Evolutionary conservation across 1,140 invertebrate genomes (phyloP).

Genomic region (Monomorium pharaonis): DNA sequence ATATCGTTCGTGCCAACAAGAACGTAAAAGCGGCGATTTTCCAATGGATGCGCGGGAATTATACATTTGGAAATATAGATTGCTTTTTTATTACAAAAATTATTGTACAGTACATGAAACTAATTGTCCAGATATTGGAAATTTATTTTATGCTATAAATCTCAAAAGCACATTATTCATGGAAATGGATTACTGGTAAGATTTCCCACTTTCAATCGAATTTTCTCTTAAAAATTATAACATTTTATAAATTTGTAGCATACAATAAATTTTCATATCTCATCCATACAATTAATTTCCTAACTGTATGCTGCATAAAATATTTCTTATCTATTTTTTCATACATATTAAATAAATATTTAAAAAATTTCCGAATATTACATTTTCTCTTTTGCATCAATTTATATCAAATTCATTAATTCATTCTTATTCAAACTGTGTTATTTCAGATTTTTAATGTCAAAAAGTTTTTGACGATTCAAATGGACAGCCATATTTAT

Average conservation of each 20-base stretch:
- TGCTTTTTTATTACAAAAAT: background rate
- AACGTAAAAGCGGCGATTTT: slow-evolving; percentile 29
- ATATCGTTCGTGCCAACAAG: slow-evolving; percentile 2
- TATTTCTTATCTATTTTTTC: background rate
- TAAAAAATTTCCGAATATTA: background rate
- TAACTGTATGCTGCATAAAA: background rate
- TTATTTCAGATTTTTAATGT: background rate
- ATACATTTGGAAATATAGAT: background rate
- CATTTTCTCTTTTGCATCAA: background rate
- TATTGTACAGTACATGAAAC: background rate
- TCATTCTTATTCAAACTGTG: background rate
- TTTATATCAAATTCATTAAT: background rate
- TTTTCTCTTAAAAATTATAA: no score
- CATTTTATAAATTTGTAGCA: no score
- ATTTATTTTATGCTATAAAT: no score
- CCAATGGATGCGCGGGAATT: background rate
- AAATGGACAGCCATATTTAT: no score
- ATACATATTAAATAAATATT: background rate
- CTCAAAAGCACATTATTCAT: no score
- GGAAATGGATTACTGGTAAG: no score
- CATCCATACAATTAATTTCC: no score
- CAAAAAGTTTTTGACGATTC: background rate
- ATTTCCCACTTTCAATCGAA: no score
- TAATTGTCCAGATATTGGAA: no score
- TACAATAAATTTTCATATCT: no score